Percentiles rank a stretch among this genome's conserved stretches.
Evolutionary conservation across 2,113 vertebrate species (phyloP).

Genomic region (Notothenia rossii): DNA sequence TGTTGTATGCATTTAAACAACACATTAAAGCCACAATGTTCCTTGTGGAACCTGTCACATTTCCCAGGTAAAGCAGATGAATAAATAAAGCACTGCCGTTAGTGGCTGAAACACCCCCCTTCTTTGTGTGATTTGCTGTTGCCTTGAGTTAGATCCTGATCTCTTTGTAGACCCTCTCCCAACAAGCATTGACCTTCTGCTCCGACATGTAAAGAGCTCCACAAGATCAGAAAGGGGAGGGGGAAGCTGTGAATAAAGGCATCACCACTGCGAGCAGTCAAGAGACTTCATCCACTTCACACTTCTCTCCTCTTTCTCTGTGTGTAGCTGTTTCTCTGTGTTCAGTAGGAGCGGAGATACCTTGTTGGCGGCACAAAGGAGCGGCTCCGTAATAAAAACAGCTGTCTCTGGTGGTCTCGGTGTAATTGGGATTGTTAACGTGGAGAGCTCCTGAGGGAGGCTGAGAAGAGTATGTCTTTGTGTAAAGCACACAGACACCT

Average conservation of each 20-base stretch:
- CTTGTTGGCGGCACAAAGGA: conserved; percentile 84
- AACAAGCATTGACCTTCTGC: conserved; percentile 80
- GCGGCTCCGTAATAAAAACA: conserved; percentile 85
- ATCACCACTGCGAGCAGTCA: conserved; percentile 73
- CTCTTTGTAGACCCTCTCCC: conserved; percentile 75
- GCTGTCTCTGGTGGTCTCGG: conserved; percentile 86
- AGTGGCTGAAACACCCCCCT: conserved; percentile 38
- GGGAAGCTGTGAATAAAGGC: conserved; percentile 76
- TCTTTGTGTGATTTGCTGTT: conserved; percentile 69
- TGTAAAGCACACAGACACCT: conserved; percentile 84
- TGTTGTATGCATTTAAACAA: conserved; percentile 76
- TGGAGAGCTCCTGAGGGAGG: conserved; percentile 85
- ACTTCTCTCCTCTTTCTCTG: conserved; percentile 51
- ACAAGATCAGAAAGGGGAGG: conserved; percentile 68
- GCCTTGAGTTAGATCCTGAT: conserved; percentile 71
- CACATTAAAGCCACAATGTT: conserved; percentile 70
- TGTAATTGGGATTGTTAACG: conserved; percentile 90
- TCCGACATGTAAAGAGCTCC: conserved; percentile 78
- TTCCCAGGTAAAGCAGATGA: conserved; percentile 79
- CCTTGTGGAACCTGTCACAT: conserved; percentile 66
- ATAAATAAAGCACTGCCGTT: conserved; percentile 70
- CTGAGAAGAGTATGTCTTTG: conserved; percentile 81
- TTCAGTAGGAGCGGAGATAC: conserved; percentile 74
- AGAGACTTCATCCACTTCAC: conserved; percentile 76
- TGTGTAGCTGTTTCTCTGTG: conserved; percentile 58